Base-by-base conservation (phyloP, 2,113 vertebrate genomes). In the Spilogale gracilis region DNA sequence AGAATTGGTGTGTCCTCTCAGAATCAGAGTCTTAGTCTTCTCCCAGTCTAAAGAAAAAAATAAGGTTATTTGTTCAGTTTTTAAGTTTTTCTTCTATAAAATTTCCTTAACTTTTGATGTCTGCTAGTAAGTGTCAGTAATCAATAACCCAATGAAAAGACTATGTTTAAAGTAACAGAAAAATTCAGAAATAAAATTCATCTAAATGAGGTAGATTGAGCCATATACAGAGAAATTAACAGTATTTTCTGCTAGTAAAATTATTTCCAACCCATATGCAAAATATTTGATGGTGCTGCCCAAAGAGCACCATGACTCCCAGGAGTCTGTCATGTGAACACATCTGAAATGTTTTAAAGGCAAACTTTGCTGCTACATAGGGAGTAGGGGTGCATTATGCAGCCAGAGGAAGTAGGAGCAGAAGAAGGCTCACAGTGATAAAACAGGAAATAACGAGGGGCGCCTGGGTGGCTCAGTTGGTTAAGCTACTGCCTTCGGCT, bases 91-190 rank as follows among this genome's bases (percentile, higher is more conserved):
- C 63, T 76, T 91, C 65, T 91, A 30, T 17, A 80, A 91, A 95
- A 74, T 74, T 71, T 92, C 30, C 67, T 95, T 96, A 48, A 96
- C 2, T 23, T 89, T 80, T 27, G 38, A 63, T 52, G 25, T 84
- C n/a, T 80, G 50, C 21, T 60, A 69, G 56, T 45, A 87, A 93
- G 5, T 43, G 23, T 43, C 58, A 81, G 38, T 23, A 84, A 69
- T 82, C 60, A 91, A n/a, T 76, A 93, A 93, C 23, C 3, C 50
- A 80, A 50, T 17, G 38, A 91, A 93, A 94, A 90, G 43, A 30
- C 80, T 52, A 2, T 76, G 23, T 76, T 80, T 58, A 96, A 94
- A 74, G 92, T 45, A 91, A 71, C 21, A 96, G 54, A 91, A 96
- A 94, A 80, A 30, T 79, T 83, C 45, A 38, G 71, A 95, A 92